A percentile compares a stretch with the other conserved stretches of the same genome.
Conservation (phyloP, 2,797 vertebrate genomes). For the Anguilla marmorata region DNA sequence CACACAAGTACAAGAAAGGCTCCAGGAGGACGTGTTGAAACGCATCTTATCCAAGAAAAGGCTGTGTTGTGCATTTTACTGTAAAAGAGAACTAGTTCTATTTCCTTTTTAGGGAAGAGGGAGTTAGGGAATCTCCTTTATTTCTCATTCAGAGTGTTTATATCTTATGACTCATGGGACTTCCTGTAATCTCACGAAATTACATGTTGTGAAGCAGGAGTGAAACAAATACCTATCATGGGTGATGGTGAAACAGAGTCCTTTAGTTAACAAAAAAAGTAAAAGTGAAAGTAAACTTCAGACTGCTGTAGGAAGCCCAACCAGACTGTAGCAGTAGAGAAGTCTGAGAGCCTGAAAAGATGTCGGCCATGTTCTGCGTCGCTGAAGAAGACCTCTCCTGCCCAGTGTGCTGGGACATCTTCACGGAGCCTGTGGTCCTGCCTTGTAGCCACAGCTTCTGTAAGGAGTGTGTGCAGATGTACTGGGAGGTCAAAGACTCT, state of each 20-base stretch:
- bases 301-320: neutral
- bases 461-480: conserved; percentile 59
- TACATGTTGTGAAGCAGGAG: neutral
- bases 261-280: too few species aligned
- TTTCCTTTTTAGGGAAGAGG: neutral
- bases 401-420: conserved; percentile 70
- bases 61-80: neutral
- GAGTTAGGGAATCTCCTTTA: too few species aligned
- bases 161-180: neutral
- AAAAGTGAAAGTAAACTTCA: neutral
- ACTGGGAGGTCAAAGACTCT: conserved; percentile 53
- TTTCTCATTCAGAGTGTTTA: neutral
- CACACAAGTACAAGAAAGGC: too few species aligned
- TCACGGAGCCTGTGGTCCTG: conserved; percentile 66
- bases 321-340: neutral
- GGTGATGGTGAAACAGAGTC: neutral
- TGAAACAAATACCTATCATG: neutral
- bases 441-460: conserved; percentile 73
- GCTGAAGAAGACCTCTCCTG: conserved; percentile 62
- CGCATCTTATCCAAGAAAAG: neutral
- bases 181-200: neutral
- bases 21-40: too few species aligned
- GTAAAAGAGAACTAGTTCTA: neutral
- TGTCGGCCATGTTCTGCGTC: neutral
- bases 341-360: neutral